Conservation (phyloP, 2,797 vertebrate genomes). For the Enteromius afrohamiltoni region DNA sequence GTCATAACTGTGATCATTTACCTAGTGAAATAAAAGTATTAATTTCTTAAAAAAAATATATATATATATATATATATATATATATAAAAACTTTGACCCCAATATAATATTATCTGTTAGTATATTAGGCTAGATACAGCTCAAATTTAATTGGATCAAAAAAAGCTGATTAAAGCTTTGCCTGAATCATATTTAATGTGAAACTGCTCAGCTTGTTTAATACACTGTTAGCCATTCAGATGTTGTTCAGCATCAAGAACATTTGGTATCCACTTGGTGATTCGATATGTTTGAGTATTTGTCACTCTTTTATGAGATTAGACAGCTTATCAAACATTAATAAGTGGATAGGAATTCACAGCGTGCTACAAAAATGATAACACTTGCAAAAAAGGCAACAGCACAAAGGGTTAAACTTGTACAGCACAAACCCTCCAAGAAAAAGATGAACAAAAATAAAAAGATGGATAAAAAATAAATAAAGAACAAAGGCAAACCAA, state of each 20-base stretch:
- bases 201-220: conserved; percentile 39
- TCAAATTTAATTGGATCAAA: conserved; percentile 21
- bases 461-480: conserved; percentile 41
- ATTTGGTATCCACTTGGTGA: conserved; percentile 17
- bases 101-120: too few relatives aligned
- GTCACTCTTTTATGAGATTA: conserved; percentile 29
- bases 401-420: conserved; percentile 27
- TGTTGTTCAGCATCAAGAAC: conserved; percentile 31
- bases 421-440: conserved; percentile 40
- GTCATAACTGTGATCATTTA: not conserved
- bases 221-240: conserved; percentile 22
- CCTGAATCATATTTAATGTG: not conserved
- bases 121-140: not conserved
- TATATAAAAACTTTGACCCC: too few relatives aligned
- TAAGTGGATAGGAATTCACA: conserved; percentile 11
- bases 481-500: conserved; percentile 63
- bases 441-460: conserved; percentile 54
- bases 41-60: not conserved
- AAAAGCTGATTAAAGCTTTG: conserved; percentile 25
- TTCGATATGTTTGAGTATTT: conserved; percentile 20
- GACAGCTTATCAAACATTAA: conserved; percentile 36
- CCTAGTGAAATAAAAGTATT: not conserved
- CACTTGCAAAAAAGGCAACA: conserved; percentile 5
- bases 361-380: conserved; percentile 2
- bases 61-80: too few relatives aligned